phyloP scores from a whole-genome alignment of 2,797 vertebrate species.

The Hippopotamyrus pictus region DNA sequence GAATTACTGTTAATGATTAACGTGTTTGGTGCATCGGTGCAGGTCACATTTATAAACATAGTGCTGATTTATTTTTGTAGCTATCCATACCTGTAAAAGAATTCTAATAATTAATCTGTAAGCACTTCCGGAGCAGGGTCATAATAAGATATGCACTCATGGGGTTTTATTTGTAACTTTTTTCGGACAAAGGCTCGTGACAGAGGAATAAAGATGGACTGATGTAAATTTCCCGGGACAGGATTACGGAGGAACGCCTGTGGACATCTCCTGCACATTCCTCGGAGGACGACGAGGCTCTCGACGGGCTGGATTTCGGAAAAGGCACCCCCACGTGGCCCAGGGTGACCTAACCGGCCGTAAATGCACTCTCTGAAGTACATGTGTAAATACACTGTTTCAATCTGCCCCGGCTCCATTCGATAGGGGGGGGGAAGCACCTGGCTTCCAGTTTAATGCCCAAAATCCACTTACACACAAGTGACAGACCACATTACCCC shows the following conservation, averaged over 20 bases:
- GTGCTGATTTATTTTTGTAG: neutral
- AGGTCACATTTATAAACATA: neutral
- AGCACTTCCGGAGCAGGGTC: neutral
- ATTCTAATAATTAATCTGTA: neutral
- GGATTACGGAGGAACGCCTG: neutral
- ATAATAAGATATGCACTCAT: neutral
- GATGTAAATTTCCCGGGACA: neutral
- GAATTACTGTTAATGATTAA: neutral
- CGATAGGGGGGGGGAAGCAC: slow-evolving; percentile 31
- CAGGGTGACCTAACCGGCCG: neutral
- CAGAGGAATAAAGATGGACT: neutral
- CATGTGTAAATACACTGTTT: slow-evolving; percentile 25
- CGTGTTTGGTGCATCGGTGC: neutral
- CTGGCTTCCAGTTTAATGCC: slow-evolving; percentile 48
- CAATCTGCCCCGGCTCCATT: slow-evolving; percentile 28
- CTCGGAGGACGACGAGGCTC: neutral
- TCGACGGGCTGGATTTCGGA: neutral
- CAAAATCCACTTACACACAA: slow-evolving; percentile 52
- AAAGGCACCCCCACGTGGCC: slow-evolving; percentile 5
- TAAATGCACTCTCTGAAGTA: neutral
- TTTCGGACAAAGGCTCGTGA: neutral
- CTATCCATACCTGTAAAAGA: neutral
- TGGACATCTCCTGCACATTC: neutral
- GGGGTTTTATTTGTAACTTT: neutral
- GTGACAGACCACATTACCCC: slow-evolving; percentile 53